These are phyloP conservation scores for Tachystola acroxantha DNA, from an alignment of 2,888 invertebrate species.

Conservation along the genomic window DNA sequence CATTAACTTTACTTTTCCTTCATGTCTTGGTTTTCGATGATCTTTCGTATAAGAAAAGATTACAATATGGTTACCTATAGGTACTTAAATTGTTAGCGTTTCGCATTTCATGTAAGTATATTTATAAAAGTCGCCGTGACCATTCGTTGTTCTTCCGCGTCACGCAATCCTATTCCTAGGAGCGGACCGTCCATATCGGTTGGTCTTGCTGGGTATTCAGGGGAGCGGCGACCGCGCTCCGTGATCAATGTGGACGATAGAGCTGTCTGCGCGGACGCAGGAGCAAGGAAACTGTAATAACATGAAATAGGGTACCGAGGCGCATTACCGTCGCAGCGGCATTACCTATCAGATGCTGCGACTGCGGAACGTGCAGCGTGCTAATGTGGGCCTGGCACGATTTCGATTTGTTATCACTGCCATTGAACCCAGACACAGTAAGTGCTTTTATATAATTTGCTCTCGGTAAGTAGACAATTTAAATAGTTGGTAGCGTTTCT, in stretches of 20 bases:
- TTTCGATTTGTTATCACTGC: constrained; percentile 61
- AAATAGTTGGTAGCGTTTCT: background rate
- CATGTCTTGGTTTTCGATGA: too few species aligned
- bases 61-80: too few species aligned
- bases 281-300: constrained; percentile 46
- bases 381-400: constrained; percentile 68
- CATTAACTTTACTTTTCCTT: too few species aligned
- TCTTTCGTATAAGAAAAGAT: too few species aligned
- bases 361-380: constrained; percentile 58
- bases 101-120: too few species aligned
- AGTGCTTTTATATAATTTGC: constrained; percentile 23
- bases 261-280: constrained; percentile 31
- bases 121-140: too few species aligned
- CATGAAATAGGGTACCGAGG: constrained; percentile 52
- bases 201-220: constrained; percentile 16
- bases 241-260: constrained; percentile 48
- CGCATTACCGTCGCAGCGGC: constrained; percentile 34
- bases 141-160: background rate
- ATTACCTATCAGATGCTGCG: constrained; percentile 62
- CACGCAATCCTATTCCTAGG: constrained; percentile 2
- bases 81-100: too few species aligned
- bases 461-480: constrained; percentile 8
- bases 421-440: constrained; percentile 30
- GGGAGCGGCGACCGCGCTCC: constrained; percentile 40
- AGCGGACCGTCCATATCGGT: constrained; percentile 20